These are phyloP conservation scores for Lycocorax pyrrhopterus DNA, from an alignment of 2,113 vertebrate species.

Conservation along the genomic window DNA sequence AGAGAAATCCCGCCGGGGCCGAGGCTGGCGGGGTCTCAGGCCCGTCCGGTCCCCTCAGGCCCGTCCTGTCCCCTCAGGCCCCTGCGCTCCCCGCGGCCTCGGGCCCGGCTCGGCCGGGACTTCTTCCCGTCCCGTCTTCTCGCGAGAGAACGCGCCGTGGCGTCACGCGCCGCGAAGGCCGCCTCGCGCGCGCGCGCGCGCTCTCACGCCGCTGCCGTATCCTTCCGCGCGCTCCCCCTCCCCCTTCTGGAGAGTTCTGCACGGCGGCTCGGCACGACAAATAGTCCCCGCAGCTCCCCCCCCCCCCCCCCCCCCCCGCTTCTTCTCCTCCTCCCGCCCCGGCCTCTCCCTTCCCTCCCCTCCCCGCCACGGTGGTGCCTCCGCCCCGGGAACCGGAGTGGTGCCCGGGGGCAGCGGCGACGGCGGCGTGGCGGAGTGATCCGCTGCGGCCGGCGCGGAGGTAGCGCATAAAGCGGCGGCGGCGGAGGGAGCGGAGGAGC, in stretches of 20 bases:
- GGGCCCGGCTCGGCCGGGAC: background rate
- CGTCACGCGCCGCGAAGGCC: background rate
- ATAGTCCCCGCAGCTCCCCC: background rate
- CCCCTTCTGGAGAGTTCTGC: slow-evolving; percentile 56
- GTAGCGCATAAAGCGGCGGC: too few species aligned
- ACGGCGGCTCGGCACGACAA: background rate
- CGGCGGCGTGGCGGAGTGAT: too few species aligned
- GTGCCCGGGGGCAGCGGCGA: too few species aligned
- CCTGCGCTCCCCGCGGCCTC: accelerated
- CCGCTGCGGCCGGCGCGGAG: too few species aligned
- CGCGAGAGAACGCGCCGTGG: background rate
- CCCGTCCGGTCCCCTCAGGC: too few species aligned
- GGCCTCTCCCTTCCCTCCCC: too few species aligned
- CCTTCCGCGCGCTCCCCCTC: slow-evolving; percentile 41
- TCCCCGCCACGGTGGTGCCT: too few species aligned
- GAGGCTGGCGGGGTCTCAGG: background rate
- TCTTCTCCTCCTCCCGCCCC: too few species aligned
- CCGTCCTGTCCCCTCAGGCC: background rate
- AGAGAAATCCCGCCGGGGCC: too few species aligned
- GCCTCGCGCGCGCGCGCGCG: background rate
- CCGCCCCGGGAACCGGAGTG: too few species aligned
- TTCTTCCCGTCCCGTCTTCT: background rate
- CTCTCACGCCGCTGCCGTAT: background rate
- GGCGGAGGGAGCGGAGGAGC: too few species aligned
- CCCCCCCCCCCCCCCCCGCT: too few species aligned